Percentiles rank a stretch among this genome's conserved stretches.
phyloP scores from a whole-genome alignment of 2,888 invertebrate genomes.

The Amphipoea lucens region DNA sequence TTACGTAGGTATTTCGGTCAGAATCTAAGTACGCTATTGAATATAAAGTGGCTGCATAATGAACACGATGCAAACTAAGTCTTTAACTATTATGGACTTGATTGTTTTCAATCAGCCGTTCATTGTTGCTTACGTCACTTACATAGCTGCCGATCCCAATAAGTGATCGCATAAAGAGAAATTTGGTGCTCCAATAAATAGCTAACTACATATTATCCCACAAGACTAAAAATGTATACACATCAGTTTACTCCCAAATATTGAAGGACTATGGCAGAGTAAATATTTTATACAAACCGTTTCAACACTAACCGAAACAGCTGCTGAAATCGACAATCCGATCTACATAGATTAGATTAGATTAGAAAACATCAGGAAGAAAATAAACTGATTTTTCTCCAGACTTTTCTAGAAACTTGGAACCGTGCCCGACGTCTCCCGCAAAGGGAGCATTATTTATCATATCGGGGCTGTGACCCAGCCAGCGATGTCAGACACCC shows the following conservation, averaged over 20 bases:
- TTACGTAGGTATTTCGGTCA: constrained; percentile 21
- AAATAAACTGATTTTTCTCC: constrained; percentile 2
- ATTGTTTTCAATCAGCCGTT: constrained; percentile 31
- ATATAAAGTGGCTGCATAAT: constrained; percentile 39
- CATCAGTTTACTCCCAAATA: background rate
- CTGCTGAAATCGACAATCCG: background rate
- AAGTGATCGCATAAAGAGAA: background rate
- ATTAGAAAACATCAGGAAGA: background rate
- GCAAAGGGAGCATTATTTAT: constrained; percentile 35
- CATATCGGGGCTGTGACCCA: constrained; percentile 16
- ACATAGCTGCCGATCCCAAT: background rate
- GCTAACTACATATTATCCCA: background rate
- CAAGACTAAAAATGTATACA: background rate
- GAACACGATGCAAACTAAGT: constrained; percentile 12
- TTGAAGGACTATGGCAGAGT: background rate
- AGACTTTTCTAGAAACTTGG: constrained; percentile 29
- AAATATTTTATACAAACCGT: background rate
- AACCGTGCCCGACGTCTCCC: constrained; percentile 20
- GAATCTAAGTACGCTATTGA: constrained; percentile 19
- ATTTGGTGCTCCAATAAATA: background rate
- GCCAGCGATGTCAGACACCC: constrained; percentile 1
- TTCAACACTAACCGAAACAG: background rate
- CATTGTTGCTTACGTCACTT: background rate
- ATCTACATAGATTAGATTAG: background rate
- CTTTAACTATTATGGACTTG: constrained; percentile 6